Percentiles rank a stretch among this genome's conserved stretches.
Conservation (phyloP, 2,797 vertebrate species). For the Sebastes trivittatus region DNA sequence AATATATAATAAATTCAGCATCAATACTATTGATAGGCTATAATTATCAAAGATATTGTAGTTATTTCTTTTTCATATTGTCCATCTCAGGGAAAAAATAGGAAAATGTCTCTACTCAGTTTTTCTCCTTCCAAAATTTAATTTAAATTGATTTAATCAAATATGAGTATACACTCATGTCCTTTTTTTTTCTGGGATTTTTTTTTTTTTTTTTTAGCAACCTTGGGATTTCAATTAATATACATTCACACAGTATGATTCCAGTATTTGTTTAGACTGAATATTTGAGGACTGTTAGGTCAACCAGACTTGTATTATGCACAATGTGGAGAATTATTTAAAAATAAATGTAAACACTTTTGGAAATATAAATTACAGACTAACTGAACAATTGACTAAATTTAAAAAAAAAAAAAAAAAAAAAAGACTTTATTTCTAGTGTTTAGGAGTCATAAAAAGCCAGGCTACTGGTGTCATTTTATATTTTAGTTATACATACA, state of each 20-base stretch:
- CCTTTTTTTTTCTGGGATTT: background rate
- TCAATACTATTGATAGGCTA: background rate
- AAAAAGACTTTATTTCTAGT: background rate
- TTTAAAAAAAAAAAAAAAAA: background rate
- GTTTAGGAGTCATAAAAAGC: background rate
- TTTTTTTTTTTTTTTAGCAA: background rate
- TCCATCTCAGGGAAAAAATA: too few relatives aligned
- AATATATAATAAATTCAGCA: background rate
- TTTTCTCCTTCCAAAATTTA: too few relatives aligned
- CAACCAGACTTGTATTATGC: too few relatives aligned
- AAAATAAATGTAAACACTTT: background rate
- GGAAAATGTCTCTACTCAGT: too few relatives aligned
- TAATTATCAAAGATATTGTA: background rate
- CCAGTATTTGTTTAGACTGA: background rate
- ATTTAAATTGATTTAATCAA: too few relatives aligned
- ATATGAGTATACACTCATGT: too few relatives aligned
- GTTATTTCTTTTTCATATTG: too few relatives aligned
- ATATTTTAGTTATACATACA: background rate
- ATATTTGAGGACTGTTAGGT: background rate
- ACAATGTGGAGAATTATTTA: background rate
- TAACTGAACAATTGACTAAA: background rate
- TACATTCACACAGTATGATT: background rate
- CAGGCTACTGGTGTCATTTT: background rate
- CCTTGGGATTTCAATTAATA: background rate
- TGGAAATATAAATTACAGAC: background rate